These are phyloP conservation scores for Ceratina australensis DNA, from an alignment of 1,140 invertebrate genomes.

Conservation along the genomic window DNA sequence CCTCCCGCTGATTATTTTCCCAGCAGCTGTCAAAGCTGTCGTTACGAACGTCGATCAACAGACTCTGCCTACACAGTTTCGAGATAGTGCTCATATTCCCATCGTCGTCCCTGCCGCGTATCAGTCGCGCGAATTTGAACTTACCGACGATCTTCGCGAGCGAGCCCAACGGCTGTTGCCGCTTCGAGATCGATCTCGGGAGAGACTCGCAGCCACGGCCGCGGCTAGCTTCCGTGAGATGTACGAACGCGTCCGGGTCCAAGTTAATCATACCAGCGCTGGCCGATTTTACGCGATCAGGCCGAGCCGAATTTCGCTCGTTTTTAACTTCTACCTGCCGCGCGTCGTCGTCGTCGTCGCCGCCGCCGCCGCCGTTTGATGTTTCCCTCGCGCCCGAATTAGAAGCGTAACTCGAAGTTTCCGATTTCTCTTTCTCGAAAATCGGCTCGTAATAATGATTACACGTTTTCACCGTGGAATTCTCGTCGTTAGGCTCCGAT, in stretches of 20 bases:
- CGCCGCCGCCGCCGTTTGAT: too few relatives aligned
- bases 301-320: neutral
- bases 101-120: conserved; percentile 74
- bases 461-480: neutral
- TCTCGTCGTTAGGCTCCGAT: neutral
- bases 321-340: neutral
- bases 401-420: neutral
- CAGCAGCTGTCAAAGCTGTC: conserved; percentile 53
- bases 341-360: too few relatives aligned
- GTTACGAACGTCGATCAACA: conserved; percentile 81
- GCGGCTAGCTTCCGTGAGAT: conserved; percentile 70
- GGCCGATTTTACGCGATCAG: conserved; percentile 82
- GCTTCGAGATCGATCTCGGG: conserved; percentile 66
- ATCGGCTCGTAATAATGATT: neutral
- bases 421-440: neutral
- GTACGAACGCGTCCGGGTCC: conserved; percentile 81
- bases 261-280: conserved; percentile 87
- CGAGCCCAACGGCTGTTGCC: conserved; percentile 42
- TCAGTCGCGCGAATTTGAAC: conserved; percentile 81
- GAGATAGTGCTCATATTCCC: conserved; percentile 81
- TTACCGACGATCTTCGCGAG: conserved; percentile 82
- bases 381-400: neutral
- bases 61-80: conserved; percentile 84
- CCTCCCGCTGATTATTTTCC: neutral
- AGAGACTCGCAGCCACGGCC: conserved; percentile 74